Evolutionary conservation across 2,113 vertebrate genomes (phyloP).

Genomic region (Condylura cristata): DNA sequence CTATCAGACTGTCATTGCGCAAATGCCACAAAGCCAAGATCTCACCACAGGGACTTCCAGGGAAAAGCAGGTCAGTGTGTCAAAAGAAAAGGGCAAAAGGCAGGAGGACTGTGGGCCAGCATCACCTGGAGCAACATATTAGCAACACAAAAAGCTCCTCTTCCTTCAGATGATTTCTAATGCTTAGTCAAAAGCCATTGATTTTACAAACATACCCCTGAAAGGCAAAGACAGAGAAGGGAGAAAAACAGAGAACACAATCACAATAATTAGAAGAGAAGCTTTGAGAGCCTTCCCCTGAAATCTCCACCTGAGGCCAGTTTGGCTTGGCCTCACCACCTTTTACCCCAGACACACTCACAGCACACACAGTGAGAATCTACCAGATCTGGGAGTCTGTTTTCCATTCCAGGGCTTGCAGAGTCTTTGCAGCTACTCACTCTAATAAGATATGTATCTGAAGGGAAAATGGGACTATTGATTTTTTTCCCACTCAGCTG

Average conservation of each 20-base stretch:
- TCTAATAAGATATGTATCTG: conserved; percentile 20
- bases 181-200: not conserved
- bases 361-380: not conserved
- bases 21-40: rapidly evolving
- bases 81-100: not conserved
- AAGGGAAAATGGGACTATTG: conserved; percentile 1
- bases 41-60: not conserved
- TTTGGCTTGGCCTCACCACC: not conserved
- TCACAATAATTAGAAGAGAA: not conserved
- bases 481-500: conserved; percentile 14
- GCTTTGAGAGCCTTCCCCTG: too few relatives aligned
- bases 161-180: not conserved
- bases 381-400: rapidly evolving
- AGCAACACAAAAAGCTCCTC: not conserved
- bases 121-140: not conserved
- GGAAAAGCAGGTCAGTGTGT: not conserved
- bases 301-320: rapidly evolving
- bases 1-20: not conserved
- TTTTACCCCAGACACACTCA: rapidly evolving
- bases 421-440: not conserved
- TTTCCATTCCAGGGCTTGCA: conserved; percentile 25
- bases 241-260: not conserved
- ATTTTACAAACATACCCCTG: not conserved
- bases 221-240: not conserved
- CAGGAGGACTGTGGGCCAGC: not conserved